A percentile compares a stretch with the other conserved stretches of the same genome.
Conservation (phyloP, 1,140 invertebrate species). For the Acromyrmex heyeri region DNA sequence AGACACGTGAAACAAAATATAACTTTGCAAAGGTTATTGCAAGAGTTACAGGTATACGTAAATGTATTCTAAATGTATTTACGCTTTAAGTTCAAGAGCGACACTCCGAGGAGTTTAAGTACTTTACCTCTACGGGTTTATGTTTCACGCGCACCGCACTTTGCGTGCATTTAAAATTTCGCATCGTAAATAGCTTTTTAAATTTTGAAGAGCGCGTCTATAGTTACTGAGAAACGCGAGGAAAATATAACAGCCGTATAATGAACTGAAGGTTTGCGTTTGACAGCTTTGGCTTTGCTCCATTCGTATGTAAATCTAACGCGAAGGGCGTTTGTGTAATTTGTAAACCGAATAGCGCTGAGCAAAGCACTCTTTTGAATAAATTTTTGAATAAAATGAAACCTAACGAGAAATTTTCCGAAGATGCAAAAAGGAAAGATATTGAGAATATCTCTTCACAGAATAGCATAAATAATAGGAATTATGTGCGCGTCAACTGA, state of each 20-base stretch:
- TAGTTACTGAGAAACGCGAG: not conserved
- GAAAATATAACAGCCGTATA: not conserved
- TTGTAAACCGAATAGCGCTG: not conserved
- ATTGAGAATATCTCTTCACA: not conserved
- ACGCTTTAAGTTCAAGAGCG: conserved; percentile 13
- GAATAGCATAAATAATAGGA: not conserved
- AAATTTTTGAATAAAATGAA: not conserved
- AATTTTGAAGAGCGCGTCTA: conserved; percentile 11
- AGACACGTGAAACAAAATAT: not conserved
- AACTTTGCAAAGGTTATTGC: not conserved
- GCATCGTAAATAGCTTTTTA: not conserved
- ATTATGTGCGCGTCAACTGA: not conserved
- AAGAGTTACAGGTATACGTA: not conserved
- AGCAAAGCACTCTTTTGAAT: not conserved
- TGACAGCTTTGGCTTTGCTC: not conserved
- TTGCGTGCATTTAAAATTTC: conserved; percentile 19
- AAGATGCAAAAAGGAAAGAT: not conserved
- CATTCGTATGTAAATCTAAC: conserved; percentile 54
- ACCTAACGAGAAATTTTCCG: not conserved
- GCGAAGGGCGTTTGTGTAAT: not conserved
- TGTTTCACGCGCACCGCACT: conserved; percentile 20
- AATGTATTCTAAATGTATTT: conserved; percentile 3
- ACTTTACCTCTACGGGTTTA: not conserved
- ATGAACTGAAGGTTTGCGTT: not conserved
- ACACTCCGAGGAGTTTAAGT: conserved; percentile 1